Evolutionary conservation across 2,888 invertebrate genomes (phyloP).

Genomic region (Aspidiotus destructor): DNA sequence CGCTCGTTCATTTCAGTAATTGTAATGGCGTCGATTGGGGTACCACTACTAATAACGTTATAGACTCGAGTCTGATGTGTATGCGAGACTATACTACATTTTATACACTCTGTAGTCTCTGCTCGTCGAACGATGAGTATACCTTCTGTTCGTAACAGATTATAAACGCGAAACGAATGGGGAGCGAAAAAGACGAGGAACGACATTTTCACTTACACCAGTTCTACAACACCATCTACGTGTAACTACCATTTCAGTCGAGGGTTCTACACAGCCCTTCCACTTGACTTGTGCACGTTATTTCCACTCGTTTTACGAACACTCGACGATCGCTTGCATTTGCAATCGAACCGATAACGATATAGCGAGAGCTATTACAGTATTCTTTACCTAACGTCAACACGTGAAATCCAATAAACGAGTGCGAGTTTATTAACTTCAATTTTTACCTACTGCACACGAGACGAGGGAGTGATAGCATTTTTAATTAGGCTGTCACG

Average conservation of each 20-base stretch:
- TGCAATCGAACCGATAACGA: slow-evolving; percentile 11
- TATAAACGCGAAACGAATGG: slow-evolving; percentile 21
- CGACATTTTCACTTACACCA: slow-evolving; percentile 28
- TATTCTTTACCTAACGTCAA: too few species aligned
- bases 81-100: too few species aligned
- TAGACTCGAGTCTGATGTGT: too few species aligned
- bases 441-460: too few species aligned
- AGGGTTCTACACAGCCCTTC: slow-evolving; percentile 20
- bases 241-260: slow-evolving; percentile 25
- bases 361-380: not conserved
- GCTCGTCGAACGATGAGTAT: slow-evolving; percentile 7
- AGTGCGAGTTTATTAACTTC: too few species aligned
- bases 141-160: slow-evolving; percentile 27
- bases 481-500: too few species aligned
- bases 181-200: slow-evolving; percentile 5
- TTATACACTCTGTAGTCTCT: too few species aligned
- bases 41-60: slow-evolving; percentile 8
- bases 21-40: slow-evolving; percentile 20
- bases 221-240: not conserved
- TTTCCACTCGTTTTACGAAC: slow-evolving; percentile 15
- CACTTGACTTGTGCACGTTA: slow-evolving; percentile 31
- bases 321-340: slow-evolving; percentile 3
- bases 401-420: too few species aligned
- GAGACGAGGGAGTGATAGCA: too few species aligned
- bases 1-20: slow-evolving; percentile 22